Percentiles rank a stretch among this genome's conserved stretches.
Conservation (phyloP, 2,888 invertebrate species). For the Sminthurides aquaticus region DNA sequence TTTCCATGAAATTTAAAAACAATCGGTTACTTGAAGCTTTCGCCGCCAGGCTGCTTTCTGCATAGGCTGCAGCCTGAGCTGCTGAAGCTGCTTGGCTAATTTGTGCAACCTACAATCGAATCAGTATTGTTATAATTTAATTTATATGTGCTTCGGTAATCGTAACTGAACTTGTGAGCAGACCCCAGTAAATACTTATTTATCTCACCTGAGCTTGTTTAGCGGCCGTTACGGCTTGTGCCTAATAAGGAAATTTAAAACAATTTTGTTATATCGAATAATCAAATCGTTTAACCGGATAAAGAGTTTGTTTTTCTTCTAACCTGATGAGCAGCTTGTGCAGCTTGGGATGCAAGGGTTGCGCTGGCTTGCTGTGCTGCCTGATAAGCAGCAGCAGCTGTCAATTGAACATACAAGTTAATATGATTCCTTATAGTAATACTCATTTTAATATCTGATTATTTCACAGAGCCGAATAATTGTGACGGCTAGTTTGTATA, state of each 20-base stretch:
- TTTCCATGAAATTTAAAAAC: no score
- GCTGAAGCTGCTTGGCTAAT: conserved; percentile 26
- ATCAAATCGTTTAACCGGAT: no score
- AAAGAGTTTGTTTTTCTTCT: background rate
- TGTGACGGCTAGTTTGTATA: background rate
- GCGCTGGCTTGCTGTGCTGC: conserved; percentile 28
- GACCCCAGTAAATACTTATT: no score
- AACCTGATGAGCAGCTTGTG: conserved; percentile 26
- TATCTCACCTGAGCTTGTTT: conserved; percentile 18
- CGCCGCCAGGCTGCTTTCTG: conserved; percentile 22
- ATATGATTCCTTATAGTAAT: no score
- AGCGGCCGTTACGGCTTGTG: conserved; percentile 18
- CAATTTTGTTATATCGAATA: background rate
- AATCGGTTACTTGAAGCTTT: conserved; percentile 11
- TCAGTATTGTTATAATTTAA: background rate
- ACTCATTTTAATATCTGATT: no score
- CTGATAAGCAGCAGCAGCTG: conserved; percentile 21
- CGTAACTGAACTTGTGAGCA: background rate
- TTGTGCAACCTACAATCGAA: conserved; percentile 7
- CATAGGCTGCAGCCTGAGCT: conserved; percentile 26
- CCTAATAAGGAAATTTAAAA: conserved; percentile 9
- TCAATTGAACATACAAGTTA: no score
- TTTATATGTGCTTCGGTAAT: background rate
- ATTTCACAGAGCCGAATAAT: background rate
- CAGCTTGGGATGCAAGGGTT: conserved; percentile 21